Evolutionary conservation across 2,888 invertebrate species (phyloP).

Genomic region (Polietes domitor): DNA sequence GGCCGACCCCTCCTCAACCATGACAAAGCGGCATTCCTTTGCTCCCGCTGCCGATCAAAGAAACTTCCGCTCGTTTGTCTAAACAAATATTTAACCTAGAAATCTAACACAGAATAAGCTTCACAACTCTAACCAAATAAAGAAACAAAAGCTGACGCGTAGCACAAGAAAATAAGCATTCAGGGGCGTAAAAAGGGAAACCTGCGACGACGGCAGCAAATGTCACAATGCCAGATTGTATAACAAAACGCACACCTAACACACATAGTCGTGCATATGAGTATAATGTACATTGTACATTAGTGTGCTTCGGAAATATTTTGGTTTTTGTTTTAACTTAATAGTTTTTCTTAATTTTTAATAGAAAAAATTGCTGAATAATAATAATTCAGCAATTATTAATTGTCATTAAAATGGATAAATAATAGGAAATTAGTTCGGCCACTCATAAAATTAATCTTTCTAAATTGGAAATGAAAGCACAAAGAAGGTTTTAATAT

Average conservation of each 20-base stretch:
- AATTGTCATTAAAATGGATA: no score
- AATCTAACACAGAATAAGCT: constrained; percentile 69
- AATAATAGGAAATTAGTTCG: no score
- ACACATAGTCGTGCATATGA: not conserved
- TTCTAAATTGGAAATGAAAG: no score
- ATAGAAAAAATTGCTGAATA: no score
- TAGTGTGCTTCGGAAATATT: no score
- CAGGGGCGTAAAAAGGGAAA: constrained; percentile 21
- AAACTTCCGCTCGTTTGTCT: constrained; percentile 77
- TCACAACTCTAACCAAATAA: not conserved
- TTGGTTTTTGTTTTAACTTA: no score
- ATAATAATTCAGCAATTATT: no score
- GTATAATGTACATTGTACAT: no score
- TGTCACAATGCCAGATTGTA: constrained; percentile 50
- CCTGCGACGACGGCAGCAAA: constrained; percentile 47
- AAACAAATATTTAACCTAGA: constrained; percentile 74
- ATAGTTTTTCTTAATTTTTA: no score
- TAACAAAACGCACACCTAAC: constrained; percentile 7
- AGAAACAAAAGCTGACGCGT: constrained; percentile 1
- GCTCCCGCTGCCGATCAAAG: constrained; percentile 66
- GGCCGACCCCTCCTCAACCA: not conserved
- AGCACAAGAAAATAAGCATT: not conserved
- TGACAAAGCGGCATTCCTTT: not conserved
- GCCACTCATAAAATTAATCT: no score
- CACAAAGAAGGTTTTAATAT: no score